Evolutionary conservation across 2,113 vertebrate species (phyloP).

Genomic region (cattle (Bos taurus)): DNA sequence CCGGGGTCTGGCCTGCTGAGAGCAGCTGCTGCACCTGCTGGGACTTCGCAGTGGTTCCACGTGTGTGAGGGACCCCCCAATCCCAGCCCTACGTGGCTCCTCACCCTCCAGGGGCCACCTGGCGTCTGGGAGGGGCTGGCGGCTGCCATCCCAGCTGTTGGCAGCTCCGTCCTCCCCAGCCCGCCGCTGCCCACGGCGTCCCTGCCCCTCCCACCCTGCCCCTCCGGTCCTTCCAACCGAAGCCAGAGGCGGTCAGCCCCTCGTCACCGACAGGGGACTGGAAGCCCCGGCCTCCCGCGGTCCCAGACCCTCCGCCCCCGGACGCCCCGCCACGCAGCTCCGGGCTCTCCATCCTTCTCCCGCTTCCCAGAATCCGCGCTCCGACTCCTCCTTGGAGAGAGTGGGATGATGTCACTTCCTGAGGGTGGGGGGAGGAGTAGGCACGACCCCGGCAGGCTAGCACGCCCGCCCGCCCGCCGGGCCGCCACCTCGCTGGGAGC

Average conservation of each 20-base stretch:
- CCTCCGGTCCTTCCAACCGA: accelerated
- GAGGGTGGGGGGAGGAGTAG: conserved; percentile 70
- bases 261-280: neutral
- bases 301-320: neutral
- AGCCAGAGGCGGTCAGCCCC: neutral
- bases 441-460: conserved; percentile 66
- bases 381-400: conserved; percentile 68
- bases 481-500: neutral
- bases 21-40: neutral
- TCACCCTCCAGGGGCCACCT: neutral
- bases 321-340: neutral
- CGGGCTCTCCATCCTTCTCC: conserved; percentile 52
- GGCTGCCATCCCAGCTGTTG: neutral
- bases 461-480: neutral
- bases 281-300: neutral
- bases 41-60: neutral
- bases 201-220: neutral
- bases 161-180: neutral
- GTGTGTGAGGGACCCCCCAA: neutral
- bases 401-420: conserved; percentile 83
- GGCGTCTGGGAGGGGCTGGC: neutral
- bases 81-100: neutral
- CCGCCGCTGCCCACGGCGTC: neutral
- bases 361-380: conserved; percentile 72
- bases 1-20: neutral